Evolutionary conservation across 2,113 vertebrate genomes (phyloP).

Genomic region (Caranx ignobilis): DNA sequence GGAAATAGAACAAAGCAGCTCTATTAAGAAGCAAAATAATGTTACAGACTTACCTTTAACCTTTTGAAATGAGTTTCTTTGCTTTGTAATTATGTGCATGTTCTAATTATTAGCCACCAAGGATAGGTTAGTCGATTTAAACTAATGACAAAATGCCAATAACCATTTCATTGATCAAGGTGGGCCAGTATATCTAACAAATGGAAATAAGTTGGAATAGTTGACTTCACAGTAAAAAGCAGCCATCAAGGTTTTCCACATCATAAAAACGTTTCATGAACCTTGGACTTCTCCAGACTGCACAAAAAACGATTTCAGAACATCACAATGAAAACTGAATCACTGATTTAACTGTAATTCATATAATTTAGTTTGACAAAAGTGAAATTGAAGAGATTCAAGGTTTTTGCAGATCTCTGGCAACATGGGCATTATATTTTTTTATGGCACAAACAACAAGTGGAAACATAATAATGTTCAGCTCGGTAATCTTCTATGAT

Average conservation of each 20-base stretch:
- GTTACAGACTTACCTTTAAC: background rate
- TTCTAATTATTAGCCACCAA: background rate
- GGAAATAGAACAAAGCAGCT: background rate
- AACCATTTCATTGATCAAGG: background rate
- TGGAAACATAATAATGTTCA: slow-evolving; percentile 7
- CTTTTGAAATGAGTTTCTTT: background rate
- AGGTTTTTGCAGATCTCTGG: slow-evolving; percentile 22
- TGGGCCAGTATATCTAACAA: background rate
- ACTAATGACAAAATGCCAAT: slow-evolving; percentile 12
- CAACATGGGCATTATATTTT: slow-evolving; percentile 13
- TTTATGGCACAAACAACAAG: slow-evolving; percentile 18
- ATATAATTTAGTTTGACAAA: background rate
- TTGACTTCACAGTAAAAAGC: background rate
- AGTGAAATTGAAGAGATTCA: slow-evolving; percentile 2
- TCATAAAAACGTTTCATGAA: slow-evolving; percentile 38
- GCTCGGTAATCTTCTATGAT: background rate
- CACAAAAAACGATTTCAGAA: background rate
- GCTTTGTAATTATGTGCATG: background rate
- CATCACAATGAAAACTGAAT: slow-evolving; percentile 8
- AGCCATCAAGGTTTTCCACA: slow-evolving; percentile 21
- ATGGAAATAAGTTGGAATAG: background rate
- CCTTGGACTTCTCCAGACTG: background rate
- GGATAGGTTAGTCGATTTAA: slow-evolving; percentile 11
- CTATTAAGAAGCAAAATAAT: slow-evolving; percentile 27
- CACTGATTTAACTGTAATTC: background rate